Base-by-base conservation (phyloP, 2,888 invertebrate species). In the Eupithecia dodoneata region DNA sequence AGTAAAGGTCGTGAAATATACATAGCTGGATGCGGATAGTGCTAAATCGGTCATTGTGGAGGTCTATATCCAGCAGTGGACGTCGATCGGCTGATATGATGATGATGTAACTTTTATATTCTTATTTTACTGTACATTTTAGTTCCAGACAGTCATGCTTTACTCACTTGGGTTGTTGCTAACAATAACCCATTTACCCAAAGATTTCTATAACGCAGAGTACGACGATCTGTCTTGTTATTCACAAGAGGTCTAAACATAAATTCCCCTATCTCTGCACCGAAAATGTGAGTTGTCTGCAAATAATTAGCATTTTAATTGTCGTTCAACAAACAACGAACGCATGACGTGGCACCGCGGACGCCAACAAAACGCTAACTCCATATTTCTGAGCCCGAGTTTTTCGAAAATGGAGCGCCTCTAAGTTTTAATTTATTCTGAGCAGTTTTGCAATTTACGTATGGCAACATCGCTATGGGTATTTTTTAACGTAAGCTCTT, bases 231-330 rank as follows among this genome's bases (percentile, higher is more conserved):
- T 70, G 12, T 70, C 71, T 67, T 67, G n/a, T 59, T 73, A 66
- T 71, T 75, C 42, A 66, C 18, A 71, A 52, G 10, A 79, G 74
- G 44, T 81, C 81, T 82, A 78, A 75, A 75, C 30, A 18, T 73
- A 66, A 76, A 65, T 30, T 78, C 86, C 83, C 84, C 80, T 85
- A 85, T 81, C 84, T 85, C 85, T 83, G 79, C 74, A 79, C 79
- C 83, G 83, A 81, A 86, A 88, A 86, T 89, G 83, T 83, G 88
- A 89, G 85, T 87, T 85, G 89, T 90, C 88, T 85, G 87, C 91
- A 88, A 92, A 91, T 90, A 91, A 92, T 92, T 92, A 91, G 89
- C 92, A 91, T 91, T 91, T 92, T 90, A 91, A 92, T 91, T 91
- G 91, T 89, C 79, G 82, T 84, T 80, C 83, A 83, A 82, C 85